Evolutionary conservation across 2,113 vertebrate genomes (phyloP).

Genomic region (Anser brachyrhynchus): DNA sequence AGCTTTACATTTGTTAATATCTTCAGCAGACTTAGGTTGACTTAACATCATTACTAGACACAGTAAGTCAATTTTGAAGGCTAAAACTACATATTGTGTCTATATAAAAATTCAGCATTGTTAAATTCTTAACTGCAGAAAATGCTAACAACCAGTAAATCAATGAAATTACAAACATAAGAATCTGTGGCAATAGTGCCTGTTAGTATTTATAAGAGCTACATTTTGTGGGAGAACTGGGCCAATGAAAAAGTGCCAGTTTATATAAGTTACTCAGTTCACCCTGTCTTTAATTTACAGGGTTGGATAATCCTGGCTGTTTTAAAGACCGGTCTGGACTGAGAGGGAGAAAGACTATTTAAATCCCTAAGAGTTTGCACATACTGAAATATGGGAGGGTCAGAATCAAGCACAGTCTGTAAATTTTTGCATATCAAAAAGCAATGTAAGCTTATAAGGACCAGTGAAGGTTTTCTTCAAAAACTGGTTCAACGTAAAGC

Average conservation of each 20-base stretch:
- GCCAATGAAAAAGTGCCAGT: conserved; percentile 60
- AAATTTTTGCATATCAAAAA: conserved; percentile 72
- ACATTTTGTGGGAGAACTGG: conserved; percentile 69
- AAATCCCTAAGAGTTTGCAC: conserved; percentile 62
- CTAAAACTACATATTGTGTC: conserved; percentile 56
- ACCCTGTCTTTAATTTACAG: conserved; percentile 64
- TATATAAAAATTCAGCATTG: conserved; percentile 50
- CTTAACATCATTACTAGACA: conserved; percentile 55
- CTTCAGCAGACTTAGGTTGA: conserved; percentile 61
- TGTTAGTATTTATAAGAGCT: conserved; percentile 72
- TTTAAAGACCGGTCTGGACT: conserved; percentile 58
- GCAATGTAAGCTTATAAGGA: conserved; percentile 37
- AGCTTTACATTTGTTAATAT: conserved; percentile 57
- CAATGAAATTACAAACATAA: conserved; percentile 63
- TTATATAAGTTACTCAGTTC: conserved; percentile 56
- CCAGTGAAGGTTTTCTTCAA: conserved; percentile 48
- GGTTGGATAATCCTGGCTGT: conserved; percentile 62
- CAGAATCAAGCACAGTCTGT: conserved; percentile 73
- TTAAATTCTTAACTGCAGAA: conserved; percentile 58
- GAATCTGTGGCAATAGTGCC: conserved; percentile 68
- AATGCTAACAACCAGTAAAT: conserved; percentile 61
- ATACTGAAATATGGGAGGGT: conserved; percentile 58
- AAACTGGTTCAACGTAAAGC: conserved; percentile 40
- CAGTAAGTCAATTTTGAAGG: conserved; percentile 50
- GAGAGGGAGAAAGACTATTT: conserved; percentile 41